Base-by-base conservation (phyloP, 2,797 vertebrate genomes). In the Bovichtus variegatus region DNA sequence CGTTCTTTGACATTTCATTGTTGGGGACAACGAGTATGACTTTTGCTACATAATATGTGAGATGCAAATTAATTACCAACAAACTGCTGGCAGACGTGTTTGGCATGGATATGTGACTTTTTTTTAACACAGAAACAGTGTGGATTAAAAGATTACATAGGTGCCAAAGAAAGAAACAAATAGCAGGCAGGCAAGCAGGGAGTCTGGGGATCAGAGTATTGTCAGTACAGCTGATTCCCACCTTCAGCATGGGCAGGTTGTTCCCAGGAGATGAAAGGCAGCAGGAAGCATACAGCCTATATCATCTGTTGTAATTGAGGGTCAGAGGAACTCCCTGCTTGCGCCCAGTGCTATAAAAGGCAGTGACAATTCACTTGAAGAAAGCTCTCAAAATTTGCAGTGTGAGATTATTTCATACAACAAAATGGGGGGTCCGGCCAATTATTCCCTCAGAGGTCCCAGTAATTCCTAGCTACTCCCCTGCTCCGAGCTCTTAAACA, bases 151-250 rank as follows among this genome's bases (percentile, higher is more conserved):
- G 68, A 77, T 65, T 31, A 72, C 69, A 43, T 34, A 73, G 62
- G 70, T 68, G 54, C 60, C 1, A 0, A 57, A 54, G 44, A 51
- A n/a, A 46, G 49, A 40, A 51, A 64, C 41, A 62, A 64, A 41
- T 59, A 70, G 71, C 82, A 78, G 82, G 83, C 69, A 87, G 62
- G 53, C 76, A 79, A 71, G n/a, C 70, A 76, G 78, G 18, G 80
- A 59, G 74, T 59, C 77, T 58, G 62, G 69, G 81, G 78, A 81
- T 76, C 83, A 75, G 76, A 77, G 57, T 76, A 54, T 82, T 61
- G 78, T 82, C 80, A 77, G 80, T 78, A 27, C 71, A 89, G 81
- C 71, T 80, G 86, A 84, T 83, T 73, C 82, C 61, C 65, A 73
- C 73, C 63, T 65, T 75, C 71, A 83, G 57, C 70, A 59, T 44